Conservation (phyloP, 1,140 invertebrate species). For the Eupeodes corollae region DNA sequence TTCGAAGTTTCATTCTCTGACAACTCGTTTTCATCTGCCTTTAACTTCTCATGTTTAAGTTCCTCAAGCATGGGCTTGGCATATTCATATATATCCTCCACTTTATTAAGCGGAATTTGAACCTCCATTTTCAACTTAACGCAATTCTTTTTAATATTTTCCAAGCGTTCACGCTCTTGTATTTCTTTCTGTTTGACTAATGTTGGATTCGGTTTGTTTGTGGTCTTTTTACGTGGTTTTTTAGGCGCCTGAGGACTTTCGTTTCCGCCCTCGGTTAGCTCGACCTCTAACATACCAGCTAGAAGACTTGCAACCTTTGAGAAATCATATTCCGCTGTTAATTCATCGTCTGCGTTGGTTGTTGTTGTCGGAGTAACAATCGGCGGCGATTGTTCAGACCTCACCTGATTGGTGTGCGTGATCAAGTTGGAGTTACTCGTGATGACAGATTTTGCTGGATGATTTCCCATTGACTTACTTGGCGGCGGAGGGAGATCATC, state of each 20-base stretch:
- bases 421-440: neutral
- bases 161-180: constrained; percentile 24
- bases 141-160: constrained; percentile 16
- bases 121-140: neutral
- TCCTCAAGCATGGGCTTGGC: constrained; percentile 16
- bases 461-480: neutral
- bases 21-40: constrained; percentile 1
- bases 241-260: constrained; percentile 13
- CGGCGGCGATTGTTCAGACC: too few relatives aligned
- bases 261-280: constrained; percentile 11
- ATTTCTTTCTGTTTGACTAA: constrained; percentile 16
- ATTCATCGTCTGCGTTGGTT: neutral
- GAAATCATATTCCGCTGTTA: constrained; percentile 15
- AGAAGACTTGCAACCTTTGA: constrained; percentile 25
- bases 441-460: neutral
- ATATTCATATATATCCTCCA: constrained; percentile 1
- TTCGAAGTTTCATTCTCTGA: neutral
- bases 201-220: constrained; percentile 32
- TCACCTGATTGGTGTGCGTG: neutral
- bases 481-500: constrained; percentile 12
- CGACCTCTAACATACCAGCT: constrained; percentile 30
- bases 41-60: constrained; percentile 15
- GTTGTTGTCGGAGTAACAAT: constrained; percentile 15
- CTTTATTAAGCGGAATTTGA: neutral
- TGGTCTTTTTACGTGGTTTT: constrained; percentile 32